Percentiles rank a stretch among this genome's conserved stretches.
phyloP scores from a whole-genome alignment of 2,113 vertebrate genomes.

The Tyrannus savana region DNA sequence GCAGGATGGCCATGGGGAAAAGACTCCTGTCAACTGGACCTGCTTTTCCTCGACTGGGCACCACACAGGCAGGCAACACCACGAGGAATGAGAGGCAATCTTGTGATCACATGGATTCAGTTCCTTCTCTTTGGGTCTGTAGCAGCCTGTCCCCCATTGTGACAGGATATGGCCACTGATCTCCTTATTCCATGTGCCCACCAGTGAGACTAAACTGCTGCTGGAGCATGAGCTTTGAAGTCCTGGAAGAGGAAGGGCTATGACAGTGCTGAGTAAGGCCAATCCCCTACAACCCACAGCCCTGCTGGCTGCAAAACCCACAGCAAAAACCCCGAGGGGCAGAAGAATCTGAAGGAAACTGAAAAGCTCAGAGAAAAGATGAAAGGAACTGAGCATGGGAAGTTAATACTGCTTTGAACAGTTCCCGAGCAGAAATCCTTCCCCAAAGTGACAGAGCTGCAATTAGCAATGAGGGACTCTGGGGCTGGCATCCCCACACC shows the following conservation, averaged over 20 bases:
- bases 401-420: slow-evolving; percentile 1
- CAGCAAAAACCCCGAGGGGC: not conserved
- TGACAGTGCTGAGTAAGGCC: not conserved
- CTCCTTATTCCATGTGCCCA: not conserved
- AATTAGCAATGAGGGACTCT: not conserved
- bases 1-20: not conserved
- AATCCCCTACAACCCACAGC: not conserved
- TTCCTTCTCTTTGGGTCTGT: not conserved
- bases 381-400: not conserved
- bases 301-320: not conserved
- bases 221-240: not conserved
- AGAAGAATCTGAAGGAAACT: slow-evolving; percentile 11
- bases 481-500: not conserved
- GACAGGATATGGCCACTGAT: not conserved
- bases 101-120: not conserved
- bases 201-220: not conserved
- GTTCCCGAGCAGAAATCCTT: not conserved
- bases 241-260: not conserved
- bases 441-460: not conserved
- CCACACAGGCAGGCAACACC: not conserved
- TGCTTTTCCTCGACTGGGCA: not conserved
- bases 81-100: not conserved
- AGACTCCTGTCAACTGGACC: not conserved
- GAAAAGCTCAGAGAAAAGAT: not conserved
- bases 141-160: not conserved